phyloP scores from a whole-genome alignment of 2,113 vertebrate genomes.

The Protomyctophum bolini region DNA sequence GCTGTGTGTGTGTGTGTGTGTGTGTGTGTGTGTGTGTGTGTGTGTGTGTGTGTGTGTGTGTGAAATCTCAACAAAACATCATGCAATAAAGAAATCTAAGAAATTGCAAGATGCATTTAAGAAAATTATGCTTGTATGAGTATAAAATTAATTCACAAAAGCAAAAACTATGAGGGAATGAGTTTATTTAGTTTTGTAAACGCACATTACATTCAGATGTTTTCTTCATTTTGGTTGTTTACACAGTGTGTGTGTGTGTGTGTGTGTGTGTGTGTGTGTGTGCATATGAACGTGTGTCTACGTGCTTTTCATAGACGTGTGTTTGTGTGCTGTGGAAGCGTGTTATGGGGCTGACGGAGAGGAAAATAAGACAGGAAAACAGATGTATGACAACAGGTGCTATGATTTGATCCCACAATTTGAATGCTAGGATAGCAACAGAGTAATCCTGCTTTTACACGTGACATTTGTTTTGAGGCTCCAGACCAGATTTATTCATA shows the following conservation, averaged over 20 bases:
- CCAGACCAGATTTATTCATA: too few relatives aligned
- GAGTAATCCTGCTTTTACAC: constrained; percentile 56
- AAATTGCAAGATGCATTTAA: too few relatives aligned
- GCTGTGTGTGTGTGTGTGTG: neutral
- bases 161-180: too few relatives aligned
- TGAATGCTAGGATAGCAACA: constrained; percentile 61
- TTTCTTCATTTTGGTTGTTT: constrained; percentile 5
- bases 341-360: neutral
- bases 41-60: too few relatives aligned
- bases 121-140: too few relatives aligned
- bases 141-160: too few relatives aligned
- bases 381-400: constrained; percentile 58
- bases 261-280: neutral
- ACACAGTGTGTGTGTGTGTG: neutral
- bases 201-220: too few relatives aligned
- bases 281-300: neutral
- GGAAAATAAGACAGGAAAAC: neutral
- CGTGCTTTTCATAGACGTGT: constrained; percentile 6
- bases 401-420: constrained; percentile 12
- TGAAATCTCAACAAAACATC: too few relatives aligned
- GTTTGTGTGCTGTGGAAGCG: too few relatives aligned
- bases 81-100: too few relatives aligned
- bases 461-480: too few relatives aligned
- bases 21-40: neutral
- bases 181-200: too few relatives aligned